A percentile compares a stretch with the other conserved stretches of the same genome.
Conservation (phyloP, 2,888 invertebrate species). For the Diarsia brunnea region DNA sequence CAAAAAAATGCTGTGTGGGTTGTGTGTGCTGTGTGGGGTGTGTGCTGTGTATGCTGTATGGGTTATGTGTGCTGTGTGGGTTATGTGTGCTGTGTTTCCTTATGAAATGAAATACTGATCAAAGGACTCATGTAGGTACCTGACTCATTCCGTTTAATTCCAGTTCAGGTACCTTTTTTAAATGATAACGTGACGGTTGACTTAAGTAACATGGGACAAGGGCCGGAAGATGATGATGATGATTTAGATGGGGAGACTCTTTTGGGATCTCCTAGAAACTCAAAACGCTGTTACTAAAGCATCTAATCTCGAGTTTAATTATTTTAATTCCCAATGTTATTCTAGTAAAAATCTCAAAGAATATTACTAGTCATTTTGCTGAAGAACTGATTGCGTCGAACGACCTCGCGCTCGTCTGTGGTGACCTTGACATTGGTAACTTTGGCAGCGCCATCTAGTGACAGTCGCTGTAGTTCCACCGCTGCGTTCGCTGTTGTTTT, state of each 20-base stretch:
- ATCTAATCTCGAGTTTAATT: not conserved
- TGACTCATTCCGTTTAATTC: not conserved
- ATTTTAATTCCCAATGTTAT: not conserved
- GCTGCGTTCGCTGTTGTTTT: constrained; percentile 92
- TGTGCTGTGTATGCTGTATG: too few species aligned
- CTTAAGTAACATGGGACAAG: too few species aligned
- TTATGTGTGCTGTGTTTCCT: not conserved
- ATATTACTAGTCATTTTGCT: constrained; percentile 83
- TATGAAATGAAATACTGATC: not conserved
- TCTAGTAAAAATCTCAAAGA: constrained; percentile 1
- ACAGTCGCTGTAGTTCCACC: constrained; percentile 91
- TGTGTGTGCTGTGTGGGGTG: too few species aligned
- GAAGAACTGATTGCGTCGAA: constrained; percentile 83
- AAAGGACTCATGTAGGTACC: not conserved
- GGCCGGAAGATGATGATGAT: too few species aligned
- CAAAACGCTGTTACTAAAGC: not conserved
- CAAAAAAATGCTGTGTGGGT: not conserved
- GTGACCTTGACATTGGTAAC: constrained; percentile 95
- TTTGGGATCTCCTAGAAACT: too few species aligned
- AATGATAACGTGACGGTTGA: too few species aligned
- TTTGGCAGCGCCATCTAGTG: constrained; percentile 93
- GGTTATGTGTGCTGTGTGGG: too few species aligned
- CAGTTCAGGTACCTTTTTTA: not conserved
- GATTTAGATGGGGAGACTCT: too few species aligned
- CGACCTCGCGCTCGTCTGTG: constrained; percentile 93